Percentiles rank a stretch among this genome's conserved stretches.
phyloP scores from a whole-genome alignment of 2,888 invertebrate species.

The Eristalis arbustorum region DNA sequence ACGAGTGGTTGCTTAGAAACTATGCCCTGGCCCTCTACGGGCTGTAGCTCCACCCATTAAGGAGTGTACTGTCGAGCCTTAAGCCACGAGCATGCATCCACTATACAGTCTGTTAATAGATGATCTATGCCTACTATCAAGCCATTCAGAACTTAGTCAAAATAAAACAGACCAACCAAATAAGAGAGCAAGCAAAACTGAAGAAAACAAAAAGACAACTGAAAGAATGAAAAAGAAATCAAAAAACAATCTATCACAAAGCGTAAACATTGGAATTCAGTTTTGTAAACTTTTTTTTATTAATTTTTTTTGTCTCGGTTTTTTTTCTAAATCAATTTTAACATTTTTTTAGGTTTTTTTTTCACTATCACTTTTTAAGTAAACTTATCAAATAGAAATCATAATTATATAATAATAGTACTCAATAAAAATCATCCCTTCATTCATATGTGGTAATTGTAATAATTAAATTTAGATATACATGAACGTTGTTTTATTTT shows the following conservation, averaged over 20 bases:
- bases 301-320: conserved; percentile 41
- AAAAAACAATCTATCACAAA: not conserved
- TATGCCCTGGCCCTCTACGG: too few relatives aligned
- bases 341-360: conserved; percentile 40
- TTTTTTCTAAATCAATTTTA: conserved; percentile 48
- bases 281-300: conserved; percentile 63
- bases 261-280: conserved; percentile 42
- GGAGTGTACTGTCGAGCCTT: too few relatives aligned
- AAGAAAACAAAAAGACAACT: not conserved
- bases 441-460: conserved; percentile 55
- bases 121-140: too few relatives aligned
- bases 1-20: too few relatives aligned
- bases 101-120: too few relatives aligned
- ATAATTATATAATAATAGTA: conserved; percentile 64
- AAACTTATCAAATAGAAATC: conserved; percentile 67
- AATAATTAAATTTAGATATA: conserved; percentile 60
- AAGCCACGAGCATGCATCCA: too few relatives aligned
- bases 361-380: conserved; percentile 68
- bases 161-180: not conserved
- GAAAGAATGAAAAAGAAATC: not conserved
- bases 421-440: conserved; percentile 67
- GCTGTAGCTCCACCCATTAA: too few relatives aligned
- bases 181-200: not conserved
- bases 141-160: too few relatives aligned
- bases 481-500: conserved; percentile 18